These are phyloP conservation scores for Dipus sagitta DNA, from an alignment of 2,797 vertebrate species.

Conservation along the genomic window DNA sequence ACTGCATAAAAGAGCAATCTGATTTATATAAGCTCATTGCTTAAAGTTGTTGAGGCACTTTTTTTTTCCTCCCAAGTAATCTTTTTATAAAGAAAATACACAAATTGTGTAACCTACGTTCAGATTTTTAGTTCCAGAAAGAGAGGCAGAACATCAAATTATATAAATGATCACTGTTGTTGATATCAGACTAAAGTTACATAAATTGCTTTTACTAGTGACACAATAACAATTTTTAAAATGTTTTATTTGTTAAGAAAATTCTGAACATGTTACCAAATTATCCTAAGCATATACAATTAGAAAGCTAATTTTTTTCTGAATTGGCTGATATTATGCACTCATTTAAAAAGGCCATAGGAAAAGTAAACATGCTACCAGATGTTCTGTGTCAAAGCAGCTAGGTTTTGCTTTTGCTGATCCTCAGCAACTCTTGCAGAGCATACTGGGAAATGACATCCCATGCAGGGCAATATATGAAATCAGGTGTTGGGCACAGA, in stretches of 20 bases:
- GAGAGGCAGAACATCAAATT: background rate
- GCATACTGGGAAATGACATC: conserved; percentile 87
- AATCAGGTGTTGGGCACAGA: conserved; percentile 90
- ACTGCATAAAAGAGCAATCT: background rate
- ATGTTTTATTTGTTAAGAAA: conserved; percentile 69
- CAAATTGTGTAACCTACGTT: background rate
- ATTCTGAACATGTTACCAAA: conserved; percentile 84
- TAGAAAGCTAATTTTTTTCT: conserved; percentile 84
- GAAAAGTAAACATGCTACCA: conserved; percentile 86
- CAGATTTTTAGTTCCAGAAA: conserved; percentile 20
- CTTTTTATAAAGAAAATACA: background rate
- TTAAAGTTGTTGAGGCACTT: background rate
- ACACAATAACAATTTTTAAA: background rate
- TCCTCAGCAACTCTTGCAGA: conserved; percentile 89
- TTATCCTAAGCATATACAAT: conserved; percentile 79
- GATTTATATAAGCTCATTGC: background rate
- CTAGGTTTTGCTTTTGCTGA: conserved; percentile 89
- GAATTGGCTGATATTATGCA: conserved; percentile 79
- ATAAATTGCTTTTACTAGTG: conserved; percentile 71
- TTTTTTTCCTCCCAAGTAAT: background rate
- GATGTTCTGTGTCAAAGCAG: conserved; percentile 88
- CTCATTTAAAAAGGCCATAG: conserved; percentile 83
- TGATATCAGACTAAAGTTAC: conserved; percentile 73
- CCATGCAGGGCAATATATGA: conserved; percentile 87
- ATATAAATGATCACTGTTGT: conserved; percentile 49